phyloP scores from a whole-genome alignment of 2,113 vertebrate genomes.

The Scortum barcoo region DNA sequence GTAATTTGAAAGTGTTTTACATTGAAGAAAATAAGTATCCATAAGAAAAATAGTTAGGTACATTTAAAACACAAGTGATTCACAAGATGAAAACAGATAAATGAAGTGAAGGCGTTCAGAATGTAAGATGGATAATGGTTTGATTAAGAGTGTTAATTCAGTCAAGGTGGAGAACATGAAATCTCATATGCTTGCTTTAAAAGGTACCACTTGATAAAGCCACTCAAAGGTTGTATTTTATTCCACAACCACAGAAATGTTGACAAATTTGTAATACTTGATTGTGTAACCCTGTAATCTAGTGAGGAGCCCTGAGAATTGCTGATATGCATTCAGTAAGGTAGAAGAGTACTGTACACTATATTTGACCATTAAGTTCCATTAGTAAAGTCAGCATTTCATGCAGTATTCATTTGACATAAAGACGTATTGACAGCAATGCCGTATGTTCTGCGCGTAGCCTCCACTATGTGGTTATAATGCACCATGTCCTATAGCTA shows the following conservation, averaged over 20 bases:
- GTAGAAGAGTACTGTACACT: not conserved
- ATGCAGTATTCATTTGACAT: constrained; percentile 57
- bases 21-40: not conserved
- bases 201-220: not conserved
- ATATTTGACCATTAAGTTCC: constrained; percentile 32
- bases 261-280: not conserved
- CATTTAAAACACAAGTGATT: not conserved
- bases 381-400: constrained; percentile 52
- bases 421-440: constrained; percentile 40
- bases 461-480: constrained; percentile 14
- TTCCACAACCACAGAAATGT: constrained; percentile 1
- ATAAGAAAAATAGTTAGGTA: not conserved
- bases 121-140: constrained; percentile 1
- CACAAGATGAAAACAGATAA: not conserved
- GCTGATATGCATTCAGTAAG: not conserved
- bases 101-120: no score
- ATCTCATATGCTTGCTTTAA: not conserved
- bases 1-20: not conserved
- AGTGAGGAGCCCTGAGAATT: not conserved
- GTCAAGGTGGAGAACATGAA: not conserved
- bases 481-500: constrained; percentile 34
- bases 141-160: not conserved
- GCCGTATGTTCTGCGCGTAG: not conserved
- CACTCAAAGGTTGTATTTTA: not conserved
- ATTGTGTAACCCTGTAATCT: not conserved